These are phyloP conservation scores for Procavia capensis DNA, from an alignment of 2,113 vertebrate species.

Conservation along the genomic window DNA sequence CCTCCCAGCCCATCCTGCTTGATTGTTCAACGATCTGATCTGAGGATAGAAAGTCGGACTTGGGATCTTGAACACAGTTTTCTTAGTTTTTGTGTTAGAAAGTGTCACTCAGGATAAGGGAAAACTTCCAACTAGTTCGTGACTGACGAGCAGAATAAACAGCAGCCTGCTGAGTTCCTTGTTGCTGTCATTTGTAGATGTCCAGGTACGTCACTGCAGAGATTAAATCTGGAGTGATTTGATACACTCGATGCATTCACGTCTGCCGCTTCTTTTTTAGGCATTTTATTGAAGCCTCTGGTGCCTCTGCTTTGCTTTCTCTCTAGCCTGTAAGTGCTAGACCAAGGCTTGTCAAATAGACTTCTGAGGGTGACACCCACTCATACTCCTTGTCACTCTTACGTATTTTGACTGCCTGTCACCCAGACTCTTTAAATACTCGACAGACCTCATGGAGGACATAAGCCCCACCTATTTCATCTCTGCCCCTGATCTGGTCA, in stretches of 20 bases:
- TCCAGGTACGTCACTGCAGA: slow-evolving; percentile 43
- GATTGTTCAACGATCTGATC: background rate
- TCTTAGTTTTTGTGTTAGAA: slow-evolving; percentile 21
- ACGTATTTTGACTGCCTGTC: slow-evolving; percentile 62
- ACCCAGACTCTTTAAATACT: slow-evolving; percentile 45
- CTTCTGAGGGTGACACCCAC: slow-evolving; percentile 67
- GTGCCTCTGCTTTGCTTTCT: slow-evolving; percentile 49
- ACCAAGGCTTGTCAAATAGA: slow-evolving; percentile 68
- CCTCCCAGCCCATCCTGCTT: background rate
- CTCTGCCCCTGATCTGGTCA: background rate
- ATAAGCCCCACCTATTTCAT: background rate
- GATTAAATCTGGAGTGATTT: slow-evolving; percentile 74
- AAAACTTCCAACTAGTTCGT: background rate
- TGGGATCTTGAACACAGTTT: background rate
- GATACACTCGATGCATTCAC: slow-evolving; percentile 12
- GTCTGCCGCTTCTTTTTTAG: slow-evolving; percentile 79
- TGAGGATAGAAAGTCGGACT: background rate
- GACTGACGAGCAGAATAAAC: background rate
- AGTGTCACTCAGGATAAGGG: background rate
- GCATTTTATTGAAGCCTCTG: slow-evolving; percentile 44
- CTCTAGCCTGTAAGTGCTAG: slow-evolving; percentile 71
- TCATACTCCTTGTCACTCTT: slow-evolving; percentile 56
- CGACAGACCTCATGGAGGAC: slow-evolving; percentile 30
- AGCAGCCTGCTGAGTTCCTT: slow-evolving; percentile 9
- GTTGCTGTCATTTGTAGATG: slow-evolving; percentile 63